Base-by-base conservation (phyloP, 2,113 vertebrate species). In the Riparia riparia region DNA sequence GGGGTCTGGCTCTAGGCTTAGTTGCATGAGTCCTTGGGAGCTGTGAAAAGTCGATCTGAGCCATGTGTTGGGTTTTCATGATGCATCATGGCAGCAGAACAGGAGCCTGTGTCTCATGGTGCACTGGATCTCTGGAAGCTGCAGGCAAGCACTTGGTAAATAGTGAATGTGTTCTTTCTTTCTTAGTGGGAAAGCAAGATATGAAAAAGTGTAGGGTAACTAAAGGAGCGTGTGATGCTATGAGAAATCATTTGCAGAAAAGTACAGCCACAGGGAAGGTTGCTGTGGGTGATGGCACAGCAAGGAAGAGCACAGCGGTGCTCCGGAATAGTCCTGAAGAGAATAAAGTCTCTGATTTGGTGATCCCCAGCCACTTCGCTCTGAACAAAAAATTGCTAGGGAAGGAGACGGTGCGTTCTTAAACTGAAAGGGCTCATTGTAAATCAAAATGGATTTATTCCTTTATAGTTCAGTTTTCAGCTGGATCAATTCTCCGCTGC, bases 401-500 rank as follows among this genome's bases (percentile, higher is more conserved):
- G 74, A 92, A 81, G 63, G 71, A 96, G 44, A 56, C 7, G 89
- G 41, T 56, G 49, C 41, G 41, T 82, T 93, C 88, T 90, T 64
- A 72, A 90, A 69, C 61, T 51, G 61, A 90, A 82, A 90, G 41
- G 58, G 54, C 50, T 93, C 63, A 24, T 57, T 93, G 63, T 47
- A 60, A 94, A 81, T 80, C 41, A 76, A 93, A 94, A 93, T 54
- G 39, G 72, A 69, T 93, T 89, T 89, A 76, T 96, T 95, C 93
- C 80, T 76, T 76, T 73, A 31, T 20, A 72, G 49, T 60, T 93
- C 24, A n/a, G 57, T 73, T 86, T 94, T 86, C 87, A 91, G 76
- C 66, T 93, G 68, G 76, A 86, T 95, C 90, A 91, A 51, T 95
- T 89, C 68, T 81, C 49, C 0, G 14, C 26, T 50, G 87, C 68